Base-by-base conservation (phyloP, 2,888 invertebrate species). In the Anthophora plumipes region DNA sequence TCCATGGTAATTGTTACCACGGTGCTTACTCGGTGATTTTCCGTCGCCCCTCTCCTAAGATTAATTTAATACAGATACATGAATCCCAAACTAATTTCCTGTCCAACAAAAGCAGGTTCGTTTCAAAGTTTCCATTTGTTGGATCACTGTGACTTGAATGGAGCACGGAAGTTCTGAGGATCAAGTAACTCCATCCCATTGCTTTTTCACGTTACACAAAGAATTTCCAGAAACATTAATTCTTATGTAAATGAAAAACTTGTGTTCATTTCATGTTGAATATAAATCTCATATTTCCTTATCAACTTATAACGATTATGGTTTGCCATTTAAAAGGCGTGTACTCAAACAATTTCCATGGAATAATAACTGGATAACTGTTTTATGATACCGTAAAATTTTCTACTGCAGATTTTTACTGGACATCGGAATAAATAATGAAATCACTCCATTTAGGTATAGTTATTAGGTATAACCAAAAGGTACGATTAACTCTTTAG, bases 1-100 rank as follows among this genome's bases (percentile, higher is more conserved):
- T 83, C 72, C 74, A 48, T 54, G 80, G 84, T 88, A 87, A 87
- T 86, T 85, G 87, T 88, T 86, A 83, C 78, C 74, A 48, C 59
- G 79, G 70, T 77, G 70, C 61, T 81, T 75, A 69, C 68, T 48
- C 68, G 73, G 25, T 55, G 59, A 80, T 73, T 59, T 78, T 11
- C 68, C 50, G 31, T 52, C 64, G 73, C 69, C 66, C 48, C 70
- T 54, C 55, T 70, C 17, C 59, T 22, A 41, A n/a, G 64, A 69
- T 64, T 79, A 80, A 81, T 80, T 81, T 70, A 70, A 75, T 61
- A 64, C 50, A 66, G 64, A 78, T 54, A 68, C 57, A 59, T 59
- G 60, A 68, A 66, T 68, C 25, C 54, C 60, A 73, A 78, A 80
- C 60, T 68, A 72, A 80, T 78, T 80, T 78, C 72, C 59, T 61